Evolutionary conservation across 2,888 invertebrate genomes (phyloP), one percentile per base, ranked within the genome.

Genomic region (Euplagia quadripunctaria): DNA sequence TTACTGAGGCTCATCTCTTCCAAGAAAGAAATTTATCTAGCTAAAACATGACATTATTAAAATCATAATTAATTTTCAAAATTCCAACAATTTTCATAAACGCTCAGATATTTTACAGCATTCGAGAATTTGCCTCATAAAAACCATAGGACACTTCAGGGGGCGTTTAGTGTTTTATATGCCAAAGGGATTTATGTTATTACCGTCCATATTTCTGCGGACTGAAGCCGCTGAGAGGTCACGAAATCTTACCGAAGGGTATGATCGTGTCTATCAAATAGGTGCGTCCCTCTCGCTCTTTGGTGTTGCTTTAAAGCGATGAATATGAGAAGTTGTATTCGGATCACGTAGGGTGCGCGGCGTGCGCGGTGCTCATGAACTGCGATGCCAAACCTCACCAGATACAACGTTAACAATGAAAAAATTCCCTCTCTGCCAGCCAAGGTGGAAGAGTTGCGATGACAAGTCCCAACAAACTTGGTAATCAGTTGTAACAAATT

Each of bases 131-230:
- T 85, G 84, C 84, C 81, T 87, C 89, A 87, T 93, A 92, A 94
- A 93, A 93, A 91, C 89, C 91, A 90, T 89, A 89, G 93, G 94
- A 94, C 94, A 92, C 92, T 93, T 92, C 90, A 88, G 90, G 88
- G 93, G 93, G 91, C 95, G 95, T 96, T 96, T 96, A 96, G 96
- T 96, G 96, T 96, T 96, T 96, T 96, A 96, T 96, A 96, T 95
- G 94, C 95, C 94, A 91, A 93, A 94, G 92, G 95, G 96, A 96
- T 96, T 96, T 96, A 96, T 95, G 94, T 96, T 96, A 96, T 96
- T 96, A 94, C 96, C 93, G 91, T 92, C 94, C 96, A 96, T 96
- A 96, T 96, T 96, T 96, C 93, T 95, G 91, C 92, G 92, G 93
- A 92, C 94, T 92, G 93, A 93, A 94, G 92, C 92, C 91, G 94